A percentile compares a stretch with the other conserved stretches of the same genome.
Conservation (phyloP, 2,797 vertebrate genomes). For the Protonibea diacanthus region DNA sequence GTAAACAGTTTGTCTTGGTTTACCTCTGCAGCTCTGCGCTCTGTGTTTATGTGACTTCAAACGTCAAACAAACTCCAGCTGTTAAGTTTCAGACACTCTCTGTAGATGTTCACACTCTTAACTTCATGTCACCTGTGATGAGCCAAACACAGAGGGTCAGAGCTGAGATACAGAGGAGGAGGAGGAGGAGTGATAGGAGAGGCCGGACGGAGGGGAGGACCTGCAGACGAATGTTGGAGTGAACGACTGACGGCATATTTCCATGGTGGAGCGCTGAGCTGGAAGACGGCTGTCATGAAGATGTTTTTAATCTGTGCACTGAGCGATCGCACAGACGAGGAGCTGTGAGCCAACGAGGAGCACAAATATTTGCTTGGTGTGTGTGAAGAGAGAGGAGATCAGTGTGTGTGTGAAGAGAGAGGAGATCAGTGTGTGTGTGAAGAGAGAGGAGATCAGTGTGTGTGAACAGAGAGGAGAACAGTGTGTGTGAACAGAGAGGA, state of each 20-base stretch:
- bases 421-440: no score
- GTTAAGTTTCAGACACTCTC: neutral
- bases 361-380: conserved; percentile 49
- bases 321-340: conserved; percentile 37
- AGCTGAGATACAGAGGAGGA: conserved; percentile 25
- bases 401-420: conserved; percentile 24
- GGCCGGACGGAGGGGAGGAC: conserved; percentile 66
- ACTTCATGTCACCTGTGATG: neutral
- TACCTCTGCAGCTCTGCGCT: neutral
- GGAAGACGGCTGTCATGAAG: conserved; percentile 35
- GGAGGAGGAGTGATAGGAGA: conserved; percentile 52
- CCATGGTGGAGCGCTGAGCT: conserved; percentile 38
- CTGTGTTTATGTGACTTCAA: neutral
- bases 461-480: neutral
- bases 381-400: neutral
- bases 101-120: no score
- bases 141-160: neutral
- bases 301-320: conserved; percentile 56
- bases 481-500: neutral
- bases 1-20: conserved; percentile 3
- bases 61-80: neutral
- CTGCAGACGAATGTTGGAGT: conserved; percentile 39
- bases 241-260: conserved; percentile 43
- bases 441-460: neutral
- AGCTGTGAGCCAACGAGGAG: conserved; percentile 44